Evolutionary conservation across 2,113 vertebrate genomes (phyloP).

Genomic region (Grantiella picta): DNA sequence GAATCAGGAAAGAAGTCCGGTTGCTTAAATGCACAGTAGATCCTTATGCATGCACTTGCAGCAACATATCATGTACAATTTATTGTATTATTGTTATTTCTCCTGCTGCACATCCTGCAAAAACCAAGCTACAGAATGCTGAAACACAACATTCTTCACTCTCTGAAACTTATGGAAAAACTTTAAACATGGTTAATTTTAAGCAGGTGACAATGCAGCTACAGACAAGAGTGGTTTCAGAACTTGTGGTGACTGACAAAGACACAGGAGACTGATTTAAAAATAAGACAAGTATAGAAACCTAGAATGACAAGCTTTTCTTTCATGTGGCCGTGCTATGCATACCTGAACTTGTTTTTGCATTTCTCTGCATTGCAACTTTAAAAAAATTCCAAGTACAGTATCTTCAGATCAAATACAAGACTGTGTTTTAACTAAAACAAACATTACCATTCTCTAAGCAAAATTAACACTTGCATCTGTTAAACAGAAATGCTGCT

Average conservation of each 20-base stretch:
- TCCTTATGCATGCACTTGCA: rapidly evolving
- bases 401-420: neutral
- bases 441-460: neutral
- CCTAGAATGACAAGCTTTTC: neutral
- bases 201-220: neutral
- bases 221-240: neutral
- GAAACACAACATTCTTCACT: neutral
- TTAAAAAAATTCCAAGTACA: neutral
- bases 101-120: neutral
- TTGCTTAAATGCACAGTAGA: neutral
- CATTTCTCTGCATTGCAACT: neutral
- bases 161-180: neutral
- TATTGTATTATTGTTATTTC: neutral
- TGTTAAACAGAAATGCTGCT: neutral
- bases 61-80: rapidly evolving
- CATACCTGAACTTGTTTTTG: neutral
- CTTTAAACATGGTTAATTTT: neutral
- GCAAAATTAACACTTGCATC: neutral
- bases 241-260: neutral
- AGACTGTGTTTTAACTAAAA: neutral
- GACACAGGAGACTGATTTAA: neutral
- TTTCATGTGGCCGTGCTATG: neutral
- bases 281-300: neutral
- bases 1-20: neutral
- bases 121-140: neutral